Conservation (phyloP, 1,140 invertebrate species). For the Panonychus citri region DNA sequence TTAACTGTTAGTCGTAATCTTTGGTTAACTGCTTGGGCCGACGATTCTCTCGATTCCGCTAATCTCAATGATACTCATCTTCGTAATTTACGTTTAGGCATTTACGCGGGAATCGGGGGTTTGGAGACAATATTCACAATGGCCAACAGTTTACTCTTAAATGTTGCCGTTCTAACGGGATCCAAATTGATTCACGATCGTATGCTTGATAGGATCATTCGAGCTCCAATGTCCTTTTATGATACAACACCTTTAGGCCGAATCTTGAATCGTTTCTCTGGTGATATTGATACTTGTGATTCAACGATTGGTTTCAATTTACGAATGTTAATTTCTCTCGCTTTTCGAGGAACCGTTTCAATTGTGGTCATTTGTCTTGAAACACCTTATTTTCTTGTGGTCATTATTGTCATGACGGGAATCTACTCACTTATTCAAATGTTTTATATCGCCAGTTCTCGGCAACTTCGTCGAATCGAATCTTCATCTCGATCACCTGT, state of each 20-base stretch:
- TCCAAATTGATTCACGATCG: background rate
- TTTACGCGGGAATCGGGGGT: conserved; percentile 64
- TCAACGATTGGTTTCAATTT: conserved; percentile 27
- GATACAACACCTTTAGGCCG: conserved; percentile 37
- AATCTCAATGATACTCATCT: conserved; percentile 24
- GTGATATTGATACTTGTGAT: conserved; percentile 28
- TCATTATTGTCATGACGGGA: conserved; percentile 57
- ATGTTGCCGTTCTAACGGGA: conserved; percentile 1
- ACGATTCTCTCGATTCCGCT: conserved; percentile 9
- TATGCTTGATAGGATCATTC: conserved; percentile 34
- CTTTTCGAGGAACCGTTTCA: conserved; percentile 52
- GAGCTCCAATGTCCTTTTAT: conserved; percentile 40
- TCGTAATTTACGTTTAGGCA: conserved; percentile 56
- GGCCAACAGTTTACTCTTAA: conserved; percentile 3
- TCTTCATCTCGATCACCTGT: conserved; percentile 29
- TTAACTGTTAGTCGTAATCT: conserved; percentile 20
- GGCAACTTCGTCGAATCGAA: conserved; percentile 30
- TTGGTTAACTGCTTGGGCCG: conserved; percentile 23
- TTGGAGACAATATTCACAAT: conserved; percentile 32
- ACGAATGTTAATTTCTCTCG: conserved; percentile 17
- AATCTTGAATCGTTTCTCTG: conserved; percentile 39
- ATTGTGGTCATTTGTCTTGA: conserved; percentile 33
- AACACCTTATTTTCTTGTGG: conserved; percentile 57
- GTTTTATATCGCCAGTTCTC: conserved; percentile 27
- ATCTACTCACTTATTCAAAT: conserved; percentile 35